A percentile compares a stretch with the other conserved stretches of the same genome.
Evolutionary conservation across 2,797 vertebrate genomes (phyloP).

Genomic region (Enoplosus armatus): DNA sequence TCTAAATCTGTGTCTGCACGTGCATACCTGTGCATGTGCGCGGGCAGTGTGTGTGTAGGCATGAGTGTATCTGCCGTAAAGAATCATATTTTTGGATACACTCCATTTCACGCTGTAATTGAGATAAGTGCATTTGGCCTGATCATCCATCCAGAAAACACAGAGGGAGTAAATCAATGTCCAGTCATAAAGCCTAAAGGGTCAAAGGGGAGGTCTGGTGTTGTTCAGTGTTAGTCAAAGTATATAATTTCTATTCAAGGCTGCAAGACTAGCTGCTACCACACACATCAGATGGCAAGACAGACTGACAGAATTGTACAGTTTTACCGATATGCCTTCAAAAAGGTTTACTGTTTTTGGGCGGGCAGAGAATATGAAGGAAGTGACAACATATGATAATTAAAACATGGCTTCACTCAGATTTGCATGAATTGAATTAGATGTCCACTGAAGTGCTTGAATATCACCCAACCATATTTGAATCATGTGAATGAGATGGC

Average conservation of each 20-base stretch:
- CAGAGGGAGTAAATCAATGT: constrained; percentile 67
- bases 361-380: background rate
- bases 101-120: constrained; percentile 74
- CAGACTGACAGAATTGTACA: too few species aligned
- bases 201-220: constrained; percentile 51
- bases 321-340: background rate
- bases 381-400: constrained; percentile 13
- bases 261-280: constrained; percentile 1
- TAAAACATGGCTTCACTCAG: background rate
- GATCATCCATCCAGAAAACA: constrained; percentile 62
- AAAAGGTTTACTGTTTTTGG: background rate
- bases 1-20: constrained; percentile 45
- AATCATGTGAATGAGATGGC: constrained; percentile 18
- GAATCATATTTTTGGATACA: constrained; percentile 62
- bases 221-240: constrained; percentile 12
- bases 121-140: constrained; percentile 64
- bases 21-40: constrained; percentile 26
- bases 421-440: constrained; percentile 28
- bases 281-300: background rate
- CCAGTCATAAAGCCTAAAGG: constrained; percentile 46
- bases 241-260: constrained; percentile 17
- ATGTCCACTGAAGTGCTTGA: constrained; percentile 37
- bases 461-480: constrained; percentile 27
- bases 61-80: constrained; percentile 35
- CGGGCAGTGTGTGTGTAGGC: constrained; percentile 13